Conservation (phyloP, 2,113 vertebrate genomes). For the Chaetops frenatus region DNA sequence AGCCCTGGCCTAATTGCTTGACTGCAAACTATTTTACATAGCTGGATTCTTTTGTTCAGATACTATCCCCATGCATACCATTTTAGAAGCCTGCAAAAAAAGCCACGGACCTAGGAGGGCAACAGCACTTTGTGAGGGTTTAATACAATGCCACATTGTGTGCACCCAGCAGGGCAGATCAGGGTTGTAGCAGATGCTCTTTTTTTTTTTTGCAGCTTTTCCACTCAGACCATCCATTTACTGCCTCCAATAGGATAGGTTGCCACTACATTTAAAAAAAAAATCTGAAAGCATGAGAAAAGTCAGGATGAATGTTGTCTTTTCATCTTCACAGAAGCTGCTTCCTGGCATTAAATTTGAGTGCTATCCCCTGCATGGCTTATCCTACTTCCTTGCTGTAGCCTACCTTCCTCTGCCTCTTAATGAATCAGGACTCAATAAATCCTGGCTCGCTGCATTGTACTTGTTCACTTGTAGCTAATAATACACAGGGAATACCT, state of each 20-base stretch:
- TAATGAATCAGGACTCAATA: not conserved
- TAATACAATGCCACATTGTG: not conserved
- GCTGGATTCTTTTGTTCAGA: not conserved
- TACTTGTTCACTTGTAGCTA: not conserved
- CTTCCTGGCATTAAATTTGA: not conserved
- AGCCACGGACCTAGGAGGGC: not conserved
- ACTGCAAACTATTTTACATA: not conserved
- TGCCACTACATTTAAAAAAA: not conserved
- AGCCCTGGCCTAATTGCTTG: not conserved
- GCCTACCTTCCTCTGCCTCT: not conserved
- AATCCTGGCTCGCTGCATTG: not conserved
- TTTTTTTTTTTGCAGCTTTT: not conserved
- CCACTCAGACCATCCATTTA: not conserved
- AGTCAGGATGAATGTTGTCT: not conserved
- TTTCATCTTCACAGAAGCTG: slow-evolving; percentile 3
- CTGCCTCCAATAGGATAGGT: not conserved
- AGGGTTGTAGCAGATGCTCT: not conserved
- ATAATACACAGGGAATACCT: not conserved
- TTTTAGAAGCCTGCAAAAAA: not conserved
- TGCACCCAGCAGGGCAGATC: not conserved
- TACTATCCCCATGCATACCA: too few species aligned
- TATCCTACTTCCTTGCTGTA: not conserved
- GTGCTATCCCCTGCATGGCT: not conserved
- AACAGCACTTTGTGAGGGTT: not conserved
- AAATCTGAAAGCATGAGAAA: not conserved